Percentiles rank a stretch among this genome's conserved stretches.
Conservation (phyloP, 2,888 invertebrate species). For the Chymomyza fuscimana region DNA sequence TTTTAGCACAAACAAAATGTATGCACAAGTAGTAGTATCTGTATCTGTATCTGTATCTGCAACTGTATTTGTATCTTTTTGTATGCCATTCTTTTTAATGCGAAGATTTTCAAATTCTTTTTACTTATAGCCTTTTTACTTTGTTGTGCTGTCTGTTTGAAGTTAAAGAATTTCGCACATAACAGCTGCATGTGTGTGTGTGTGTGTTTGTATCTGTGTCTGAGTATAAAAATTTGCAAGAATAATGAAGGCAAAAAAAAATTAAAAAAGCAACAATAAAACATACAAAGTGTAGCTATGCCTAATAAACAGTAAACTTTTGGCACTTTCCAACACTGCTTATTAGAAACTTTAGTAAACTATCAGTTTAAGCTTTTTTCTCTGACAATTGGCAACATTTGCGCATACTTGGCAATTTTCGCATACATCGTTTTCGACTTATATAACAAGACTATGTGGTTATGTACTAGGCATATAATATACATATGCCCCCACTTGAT, state of each 20-base stretch:
- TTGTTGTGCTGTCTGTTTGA: conserved; percentile 1
- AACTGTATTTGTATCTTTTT: background rate
- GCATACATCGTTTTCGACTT: background rate
- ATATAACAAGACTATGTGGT: too few species aligned
- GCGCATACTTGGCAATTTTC: too few species aligned
- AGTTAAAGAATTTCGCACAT: background rate
- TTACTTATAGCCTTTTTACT: background rate
- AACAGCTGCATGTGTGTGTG: background rate
- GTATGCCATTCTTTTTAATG: background rate
- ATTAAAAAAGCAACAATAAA: background rate
- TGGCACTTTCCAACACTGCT: background rate
- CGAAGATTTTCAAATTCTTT: background rate
- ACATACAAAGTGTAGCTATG: background rate
- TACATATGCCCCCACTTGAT: background rate
- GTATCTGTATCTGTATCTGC: background rate
- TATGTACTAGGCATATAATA: too few species aligned
- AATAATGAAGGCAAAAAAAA: too few species aligned
- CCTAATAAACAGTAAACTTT: background rate
- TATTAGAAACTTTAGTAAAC: background rate
- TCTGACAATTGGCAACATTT: too few species aligned
- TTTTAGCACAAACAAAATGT: background rate
- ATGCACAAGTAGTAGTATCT: background rate
- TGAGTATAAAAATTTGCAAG: background rate
- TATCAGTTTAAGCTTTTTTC: background rate
- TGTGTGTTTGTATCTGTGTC: background rate